Percentiles rank a stretch among this genome's conserved stretches.
These are phyloP conservation scores for Euphonia xanthogaster DNA, from an alignment of 2,797 vertebrate species.

Conservation along the genomic window DNA sequence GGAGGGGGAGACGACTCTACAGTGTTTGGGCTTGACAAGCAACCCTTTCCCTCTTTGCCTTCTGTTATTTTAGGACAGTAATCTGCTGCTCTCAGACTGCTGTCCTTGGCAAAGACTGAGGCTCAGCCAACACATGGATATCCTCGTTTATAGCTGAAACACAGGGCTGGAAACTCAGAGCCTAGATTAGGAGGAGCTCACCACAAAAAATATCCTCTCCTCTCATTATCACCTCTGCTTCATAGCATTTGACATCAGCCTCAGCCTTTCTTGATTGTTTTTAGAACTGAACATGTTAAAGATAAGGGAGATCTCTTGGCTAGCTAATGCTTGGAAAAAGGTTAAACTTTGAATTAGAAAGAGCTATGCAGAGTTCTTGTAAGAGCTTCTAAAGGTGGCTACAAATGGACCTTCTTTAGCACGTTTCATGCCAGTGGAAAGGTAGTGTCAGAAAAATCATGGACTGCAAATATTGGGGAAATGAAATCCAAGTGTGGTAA, in stretches of 20 bases:
- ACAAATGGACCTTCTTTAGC: background rate
- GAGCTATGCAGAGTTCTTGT: background rate
- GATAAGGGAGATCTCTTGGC: background rate
- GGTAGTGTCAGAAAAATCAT: background rate
- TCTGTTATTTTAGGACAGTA: slow-evolving; percentile 17
- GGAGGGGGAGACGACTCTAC: background rate
- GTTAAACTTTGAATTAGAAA: background rate
- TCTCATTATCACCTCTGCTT: background rate
- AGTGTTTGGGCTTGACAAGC: background rate
- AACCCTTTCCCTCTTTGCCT: slow-evolving; percentile 15
- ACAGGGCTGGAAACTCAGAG: background rate
- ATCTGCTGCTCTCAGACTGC: background rate
- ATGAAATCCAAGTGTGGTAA: background rate
- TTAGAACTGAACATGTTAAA: background rate
- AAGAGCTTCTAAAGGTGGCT: background rate
- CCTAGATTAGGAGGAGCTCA: background rate
- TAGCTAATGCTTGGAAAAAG: background rate
- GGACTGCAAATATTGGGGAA: background rate
- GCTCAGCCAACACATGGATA: background rate
- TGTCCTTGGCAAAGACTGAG: slow-evolving; percentile 13
- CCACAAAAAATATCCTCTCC: background rate
- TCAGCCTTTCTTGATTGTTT: background rate
- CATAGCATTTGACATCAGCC: background rate
- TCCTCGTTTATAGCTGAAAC: background rate
- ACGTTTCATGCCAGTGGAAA: background rate